phyloP scores from a whole-genome alignment of 2,113 vertebrate genomes.

The Azemiops feae region DNA sequence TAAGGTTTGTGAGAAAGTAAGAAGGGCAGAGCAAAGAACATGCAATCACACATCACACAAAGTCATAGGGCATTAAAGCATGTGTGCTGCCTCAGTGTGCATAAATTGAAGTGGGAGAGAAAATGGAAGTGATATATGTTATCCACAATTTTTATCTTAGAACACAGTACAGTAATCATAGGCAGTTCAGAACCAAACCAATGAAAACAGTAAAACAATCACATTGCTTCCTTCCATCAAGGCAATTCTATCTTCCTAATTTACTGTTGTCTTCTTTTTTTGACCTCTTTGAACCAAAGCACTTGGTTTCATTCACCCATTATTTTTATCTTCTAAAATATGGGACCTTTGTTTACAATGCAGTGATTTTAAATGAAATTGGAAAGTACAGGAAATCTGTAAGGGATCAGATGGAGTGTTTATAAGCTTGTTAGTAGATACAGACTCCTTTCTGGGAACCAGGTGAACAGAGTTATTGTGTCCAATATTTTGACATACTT shows the following conservation, averaged over 20 bases:
- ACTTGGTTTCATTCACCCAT: not conserved
- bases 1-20: slow-evolving; percentile 37
- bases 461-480: no score
- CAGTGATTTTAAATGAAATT: not conserved
- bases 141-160: not conserved
- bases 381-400: not conserved
- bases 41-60: not conserved
- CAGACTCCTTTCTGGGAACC: not conserved
- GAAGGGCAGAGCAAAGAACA: not conserved
- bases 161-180: not conserved
- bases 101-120: not conserved
- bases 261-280: not conserved
- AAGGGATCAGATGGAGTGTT: not conserved
- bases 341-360: not conserved
- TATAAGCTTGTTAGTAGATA: not conserved
- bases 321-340: not conserved
- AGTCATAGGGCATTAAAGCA: not conserved
- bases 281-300: not conserved
- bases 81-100: not conserved
- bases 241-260: not conserved
- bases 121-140: not conserved
- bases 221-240: not conserved
- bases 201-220: not conserved
- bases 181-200: not conserved
- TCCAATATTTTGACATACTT: no score